Evolutionary conservation across 1,140 invertebrate species (phyloP), one percentile per base, ranked within the genome.

Genomic region (Lepidurus couesii): DNA sequence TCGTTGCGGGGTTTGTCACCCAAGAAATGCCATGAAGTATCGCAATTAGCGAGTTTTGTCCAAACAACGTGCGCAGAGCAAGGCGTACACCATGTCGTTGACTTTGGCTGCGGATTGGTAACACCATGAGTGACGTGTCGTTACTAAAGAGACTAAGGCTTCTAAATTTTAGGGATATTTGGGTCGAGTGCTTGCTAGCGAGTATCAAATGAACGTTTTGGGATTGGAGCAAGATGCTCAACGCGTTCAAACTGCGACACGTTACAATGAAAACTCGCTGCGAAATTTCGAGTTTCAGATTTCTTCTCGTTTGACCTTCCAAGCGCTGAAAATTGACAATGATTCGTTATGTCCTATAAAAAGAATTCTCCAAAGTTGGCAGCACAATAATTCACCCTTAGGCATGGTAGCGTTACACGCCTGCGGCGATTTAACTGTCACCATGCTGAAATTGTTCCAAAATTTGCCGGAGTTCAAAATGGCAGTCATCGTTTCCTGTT

Each of bases 101-200:
- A 95, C 86, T 87, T 95, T 81, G 94, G 93, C n/a, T 89, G 91
- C 65, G 94, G 93, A 44, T 85, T 94, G 86, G 90, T 90, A 86
- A 87, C 84, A 34, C 34, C 26, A 34, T 84, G 4, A 34, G 34
- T 24, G 13, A 42, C 0, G 81, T 78, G 81, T 78, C 75, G 78
- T n/a, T 81, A 79, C 26, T 53, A 77, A 65, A n/a, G n/a, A 79
- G 11, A 43, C 42, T 26, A 44, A 78, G 11, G 11, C 44, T 77
- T 7, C 73, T 65, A 75, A 79, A 77, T 81, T 86, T 80, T 82
- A 90, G 87, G 93, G 93, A n/a, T 93, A 95, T 83, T 84, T 95
- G 26, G 90, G 91, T 80, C 88, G 93, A 83, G 81, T 91, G 16
- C 81, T 95, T 45, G 86, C 89, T 81, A 85, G 90, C 83, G 87